Evolutionary conservation across 2,113 vertebrate genomes (phyloP), one percentile per base, ranked within the genome.

Genomic region (Tichodroma muraria): DNA sequence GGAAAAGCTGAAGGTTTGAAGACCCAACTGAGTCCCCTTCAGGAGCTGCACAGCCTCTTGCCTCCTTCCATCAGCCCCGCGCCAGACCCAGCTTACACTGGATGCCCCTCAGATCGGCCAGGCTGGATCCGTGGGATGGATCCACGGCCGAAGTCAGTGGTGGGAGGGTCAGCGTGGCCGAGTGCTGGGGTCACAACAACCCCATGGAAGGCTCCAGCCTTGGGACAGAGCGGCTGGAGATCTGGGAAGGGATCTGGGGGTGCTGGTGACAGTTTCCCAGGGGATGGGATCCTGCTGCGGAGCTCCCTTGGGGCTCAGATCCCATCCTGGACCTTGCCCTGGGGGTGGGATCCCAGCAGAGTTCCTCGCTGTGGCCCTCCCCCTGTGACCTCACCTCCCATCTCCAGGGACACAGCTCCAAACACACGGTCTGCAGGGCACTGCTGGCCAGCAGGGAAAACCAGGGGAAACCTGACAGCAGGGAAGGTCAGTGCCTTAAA

Each of bases 121-220:
- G 70, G 31, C 38, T 14, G 22, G 15, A 2, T 8, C 4, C 5
- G 4, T 33, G 44, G 73, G 75, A 16, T n/a, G 75, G 24, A 42
- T 31, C 6, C 3, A 17, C 1, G 18, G 23, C 16, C 3, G 6
- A 5, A 37, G 14, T 28, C 59, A 53, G 24, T 1, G 60, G 15
- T 18, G 60, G 8, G 31, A 35, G 31, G 59, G 37, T n/a, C 75
- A 78, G 22, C 28, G 6, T 2, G 8, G 45, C 42, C 28, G 4
- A 47, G 27, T 1, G 16, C 63, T 24, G 13, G 24, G 45, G 13
- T 20, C 54, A 61, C 45, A n/a, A 28, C 7, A 7, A 24, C 24
- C 64, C 23, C 64, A 3, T 3, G 64, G 65, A 12, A 59, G 11
- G 54, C 45, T 42, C 66, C 66, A 61, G 66, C 24, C 24, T 20